Evolutionary conservation across 2,113 vertebrate genomes (phyloP).

Genomic region (Phodopus roborovskii): DNA sequence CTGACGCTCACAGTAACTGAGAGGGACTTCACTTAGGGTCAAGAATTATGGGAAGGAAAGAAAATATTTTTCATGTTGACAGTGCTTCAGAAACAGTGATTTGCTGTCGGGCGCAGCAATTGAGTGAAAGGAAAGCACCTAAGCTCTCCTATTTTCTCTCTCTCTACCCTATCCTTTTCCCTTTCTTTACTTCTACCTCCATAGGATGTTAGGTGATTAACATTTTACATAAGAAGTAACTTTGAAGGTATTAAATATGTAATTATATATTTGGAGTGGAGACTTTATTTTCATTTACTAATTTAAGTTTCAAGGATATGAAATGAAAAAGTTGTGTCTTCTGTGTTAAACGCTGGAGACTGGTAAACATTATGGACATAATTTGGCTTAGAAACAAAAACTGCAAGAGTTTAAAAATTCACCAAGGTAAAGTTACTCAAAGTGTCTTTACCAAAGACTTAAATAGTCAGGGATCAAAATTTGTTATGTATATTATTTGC

Average conservation of each 20-base stretch:
- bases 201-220: neutral
- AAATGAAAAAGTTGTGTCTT: neutral
- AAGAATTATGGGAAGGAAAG: neutral
- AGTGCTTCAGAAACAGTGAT: neutral
- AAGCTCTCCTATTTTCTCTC: no score
- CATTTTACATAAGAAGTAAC: neutral
- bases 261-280: neutral
- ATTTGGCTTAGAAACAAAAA: neutral
- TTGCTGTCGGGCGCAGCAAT: neutral
- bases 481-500: neutral
- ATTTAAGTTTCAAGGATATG: neutral
- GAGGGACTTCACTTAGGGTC: neutral
- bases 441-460: neutral
- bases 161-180: neutral
- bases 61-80: no score
- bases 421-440: neutral
- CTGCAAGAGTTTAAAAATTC: neutral
- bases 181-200: neutral
- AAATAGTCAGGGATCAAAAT: conserved; percentile 16
- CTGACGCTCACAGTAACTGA: neutral
- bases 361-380: neutral
- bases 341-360: neutral
- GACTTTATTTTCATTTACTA: neutral
- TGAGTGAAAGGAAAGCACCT: neutral
- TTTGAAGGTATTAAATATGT: neutral